Conservation (phyloP, 2,888 invertebrate genomes). For the Eupithecia pulchellata region DNA sequence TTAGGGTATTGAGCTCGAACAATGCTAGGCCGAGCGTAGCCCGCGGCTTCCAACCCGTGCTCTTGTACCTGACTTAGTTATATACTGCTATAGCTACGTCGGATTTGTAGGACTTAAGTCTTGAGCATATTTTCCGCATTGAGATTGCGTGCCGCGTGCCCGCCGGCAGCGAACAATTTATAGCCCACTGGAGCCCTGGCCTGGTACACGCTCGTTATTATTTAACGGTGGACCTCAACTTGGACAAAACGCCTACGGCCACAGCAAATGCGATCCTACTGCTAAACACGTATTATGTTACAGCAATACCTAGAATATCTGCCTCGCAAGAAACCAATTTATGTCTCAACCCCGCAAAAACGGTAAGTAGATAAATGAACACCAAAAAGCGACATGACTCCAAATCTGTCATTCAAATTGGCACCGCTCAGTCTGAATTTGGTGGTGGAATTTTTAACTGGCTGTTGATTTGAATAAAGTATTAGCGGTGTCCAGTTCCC, state of each 20-base stretch:
- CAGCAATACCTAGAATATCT: constrained; percentile 45
- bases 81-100: constrained; percentile 22
- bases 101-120: constrained; percentile 17
- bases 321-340: constrained; percentile 40
- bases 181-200: constrained; percentile 71
- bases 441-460: constrained; percentile 60
- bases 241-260: constrained; percentile 62
- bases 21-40: constrained; percentile 41
- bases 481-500: constrained; percentile 71
- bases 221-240: constrained; percentile 72
- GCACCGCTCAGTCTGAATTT: constrained; percentile 57
- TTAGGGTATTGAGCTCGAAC: constrained; percentile 35
- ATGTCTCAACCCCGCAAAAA: constrained; percentile 38
- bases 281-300: constrained; percentile 69
- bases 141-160: constrained; percentile 83
- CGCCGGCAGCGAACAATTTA: constrained; percentile 82
- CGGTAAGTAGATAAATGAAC: constrained; percentile 54
- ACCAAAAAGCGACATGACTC: constrained; percentile 61
- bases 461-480: constrained; percentile 70
- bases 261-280: constrained; percentile 63
- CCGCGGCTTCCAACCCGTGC: constrained; percentile 37
- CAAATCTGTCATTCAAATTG: constrained; percentile 71
- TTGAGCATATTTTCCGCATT: constrained; percentile 78
- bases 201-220: constrained; percentile 73
- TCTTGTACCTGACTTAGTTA: constrained; percentile 30